Evolutionary conservation across 2,113 vertebrate genomes (phyloP).

Genomic region (Tyto alba): DNA sequence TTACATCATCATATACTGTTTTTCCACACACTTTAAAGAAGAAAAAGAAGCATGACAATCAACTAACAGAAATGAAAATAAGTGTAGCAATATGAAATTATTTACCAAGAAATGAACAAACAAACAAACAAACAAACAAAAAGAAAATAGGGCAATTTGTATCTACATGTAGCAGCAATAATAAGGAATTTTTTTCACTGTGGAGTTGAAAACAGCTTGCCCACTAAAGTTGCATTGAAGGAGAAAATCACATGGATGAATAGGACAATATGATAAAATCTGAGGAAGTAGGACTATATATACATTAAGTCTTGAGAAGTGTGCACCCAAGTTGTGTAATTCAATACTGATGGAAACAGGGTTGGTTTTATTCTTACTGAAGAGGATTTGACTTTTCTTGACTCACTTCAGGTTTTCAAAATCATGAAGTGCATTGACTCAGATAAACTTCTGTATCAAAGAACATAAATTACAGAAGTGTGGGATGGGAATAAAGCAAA

Average conservation of each 20-base stretch:
- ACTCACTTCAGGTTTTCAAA: neutral
- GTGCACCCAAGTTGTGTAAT: neutral
- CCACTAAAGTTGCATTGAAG: neutral
- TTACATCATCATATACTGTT: neutral
- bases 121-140: neutral
- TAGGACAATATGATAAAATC: neutral
- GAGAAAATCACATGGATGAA: neutral
- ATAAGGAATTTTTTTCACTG: neutral
- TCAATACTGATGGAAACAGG: neutral
- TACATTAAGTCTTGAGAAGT: neutral
- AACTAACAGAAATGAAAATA: neutral
- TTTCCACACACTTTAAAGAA: neutral
- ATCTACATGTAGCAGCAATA: neutral
- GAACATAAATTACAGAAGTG: neutral
- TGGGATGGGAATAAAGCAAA: neutral
- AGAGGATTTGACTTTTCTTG: neutral
- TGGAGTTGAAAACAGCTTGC: neutral
- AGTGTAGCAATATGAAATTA: neutral
- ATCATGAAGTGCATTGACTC: neutral
- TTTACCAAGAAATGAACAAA: neutral
- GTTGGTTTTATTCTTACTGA: neutral
- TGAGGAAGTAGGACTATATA: neutral
- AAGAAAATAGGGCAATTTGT: neutral
- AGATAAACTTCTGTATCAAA: neutral
- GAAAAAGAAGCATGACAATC: neutral